Evolutionary conservation across 2,888 invertebrate genomes (phyloP).

Genomic region (Myopa tessellatipennis): DNA sequence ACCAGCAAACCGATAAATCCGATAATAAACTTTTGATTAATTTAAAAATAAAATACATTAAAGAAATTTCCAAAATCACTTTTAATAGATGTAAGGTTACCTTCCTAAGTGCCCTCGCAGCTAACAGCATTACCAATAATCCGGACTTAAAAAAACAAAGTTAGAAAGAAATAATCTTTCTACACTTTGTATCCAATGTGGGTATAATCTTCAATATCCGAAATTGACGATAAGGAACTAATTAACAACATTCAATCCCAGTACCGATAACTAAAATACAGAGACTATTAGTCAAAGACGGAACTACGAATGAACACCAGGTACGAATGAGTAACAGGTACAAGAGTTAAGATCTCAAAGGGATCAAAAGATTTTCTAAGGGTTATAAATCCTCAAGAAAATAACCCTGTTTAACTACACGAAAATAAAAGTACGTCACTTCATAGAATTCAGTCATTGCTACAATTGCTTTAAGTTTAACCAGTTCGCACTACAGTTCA

Average conservation of each 20-base stretch:
- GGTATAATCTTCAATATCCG: not conserved
- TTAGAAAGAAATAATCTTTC: not conserved
- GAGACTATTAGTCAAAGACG: not conserved
- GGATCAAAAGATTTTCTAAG: not conserved
- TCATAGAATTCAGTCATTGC: not conserved
- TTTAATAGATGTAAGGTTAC: too few relatives aligned
- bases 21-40: too few relatives aligned
- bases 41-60: too few relatives aligned
- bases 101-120: too few relatives aligned
- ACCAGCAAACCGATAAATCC: too few relatives aligned
- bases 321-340: not conserved
- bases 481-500: too few relatives aligned
- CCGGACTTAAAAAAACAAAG: too few relatives aligned
- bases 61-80: too few relatives aligned
- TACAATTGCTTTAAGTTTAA: not conserved
- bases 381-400: not conserved
- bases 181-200: not conserved
- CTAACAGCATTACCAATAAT: too few relatives aligned
- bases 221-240: not conserved
- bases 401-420: not conserved
- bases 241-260: not conserved
- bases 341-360: not conserved
- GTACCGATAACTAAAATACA: not conserved
- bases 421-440: not conserved
- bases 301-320: not conserved